Evolutionary conservation across 2,888 invertebrate genomes (phyloP), one percentile per base, ranked within the genome.

Genomic region (Melangyna quadrimaculata): DNA sequence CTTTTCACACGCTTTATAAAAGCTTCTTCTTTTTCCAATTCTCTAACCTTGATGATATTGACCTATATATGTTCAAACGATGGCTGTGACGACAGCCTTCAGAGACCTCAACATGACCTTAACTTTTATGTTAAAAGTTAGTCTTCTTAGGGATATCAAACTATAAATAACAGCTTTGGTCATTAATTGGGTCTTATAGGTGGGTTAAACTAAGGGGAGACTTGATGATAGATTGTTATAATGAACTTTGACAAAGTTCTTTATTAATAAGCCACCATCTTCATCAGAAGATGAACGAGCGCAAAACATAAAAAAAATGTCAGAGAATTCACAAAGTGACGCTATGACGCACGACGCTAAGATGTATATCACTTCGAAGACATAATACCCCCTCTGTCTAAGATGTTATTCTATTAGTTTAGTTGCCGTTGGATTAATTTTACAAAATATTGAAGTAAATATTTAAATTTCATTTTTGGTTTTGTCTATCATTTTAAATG

Each of bases 361-460:
- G 22, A 59, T 37, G 35, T 37, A 17, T 43, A 3, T 17, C 8
- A 43, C 8, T n/a, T n/a, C n/a, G n/a, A n/a, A n/a, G n/a, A 8
- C 35, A 51, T 69, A 51, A 51, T 14, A 24, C 40, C 27, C n/a
- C n/a, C n/a, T n/a, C 17, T 9, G 19, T 35, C 10, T 59, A 40
- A 57, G 48, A 72, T 61, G 67, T 35, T 67, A 51, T 67, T 51
- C 73, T 73, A 79, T 73, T 73, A 79, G 57, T 67, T 61, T 53
- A 19, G 53, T 17, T 55, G 10, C 5, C 45, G 24, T 1, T 7
- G 24, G n/a, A 71, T n/a, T n/a, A n/a, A n/a, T n/a, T n/a, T n/a
- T n/a, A n/a, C n/a, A n/a, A n/a, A n/a, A n/a, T n/a, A n/a, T n/a
- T n/a, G n/a, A n/a, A n/a, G n/a, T n/a, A n/a, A n/a, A n/a, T n/a